phyloP scores from a whole-genome alignment of 2,113 vertebrate species.

The Nymphicus hollandicus region DNA sequence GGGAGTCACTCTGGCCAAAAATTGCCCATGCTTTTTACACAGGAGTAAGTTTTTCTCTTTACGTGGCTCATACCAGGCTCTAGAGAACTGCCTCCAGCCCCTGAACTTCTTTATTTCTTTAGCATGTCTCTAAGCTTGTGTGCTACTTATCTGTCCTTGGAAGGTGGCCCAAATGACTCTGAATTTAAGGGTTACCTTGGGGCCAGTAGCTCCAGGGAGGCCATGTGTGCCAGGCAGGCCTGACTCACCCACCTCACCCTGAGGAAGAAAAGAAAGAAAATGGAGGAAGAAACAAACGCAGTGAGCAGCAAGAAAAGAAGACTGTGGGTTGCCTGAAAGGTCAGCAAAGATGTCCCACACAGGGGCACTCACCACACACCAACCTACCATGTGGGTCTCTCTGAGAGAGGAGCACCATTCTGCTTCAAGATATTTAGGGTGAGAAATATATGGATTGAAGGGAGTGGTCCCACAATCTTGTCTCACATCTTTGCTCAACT shows the following conservation, averaged over 20 bases:
- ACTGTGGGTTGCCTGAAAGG: neutral
- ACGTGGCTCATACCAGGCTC: accelerated
- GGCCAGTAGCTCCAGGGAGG: slow-evolving; percentile 76
- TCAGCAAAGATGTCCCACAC: neutral
- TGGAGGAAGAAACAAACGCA: neutral
- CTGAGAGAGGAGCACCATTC: neutral
- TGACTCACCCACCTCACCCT: slow-evolving; percentile 82
- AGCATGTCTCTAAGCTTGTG: neutral
- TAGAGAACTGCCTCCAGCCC: neutral
- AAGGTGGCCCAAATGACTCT: neutral
- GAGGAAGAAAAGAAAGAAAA: slow-evolving; percentile 42
- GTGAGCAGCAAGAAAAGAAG: neutral
- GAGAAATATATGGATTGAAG: neutral
- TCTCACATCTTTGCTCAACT: neutral
- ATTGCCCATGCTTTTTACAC: neutral
- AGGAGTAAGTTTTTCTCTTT: neutral
- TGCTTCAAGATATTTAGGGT: neutral
- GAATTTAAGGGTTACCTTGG: slow-evolving; percentile 71
- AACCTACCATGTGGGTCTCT: neutral
- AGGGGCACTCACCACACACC: neutral
- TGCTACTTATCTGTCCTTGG: neutral
- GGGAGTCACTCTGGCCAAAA: neutral
- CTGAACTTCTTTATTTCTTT: neutral
- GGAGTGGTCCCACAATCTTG: accelerated
- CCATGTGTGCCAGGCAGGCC: slow-evolving; percentile 67